Conservation (phyloP, 2,888 invertebrate species). For the Acanthosepion esculentum region DNA sequence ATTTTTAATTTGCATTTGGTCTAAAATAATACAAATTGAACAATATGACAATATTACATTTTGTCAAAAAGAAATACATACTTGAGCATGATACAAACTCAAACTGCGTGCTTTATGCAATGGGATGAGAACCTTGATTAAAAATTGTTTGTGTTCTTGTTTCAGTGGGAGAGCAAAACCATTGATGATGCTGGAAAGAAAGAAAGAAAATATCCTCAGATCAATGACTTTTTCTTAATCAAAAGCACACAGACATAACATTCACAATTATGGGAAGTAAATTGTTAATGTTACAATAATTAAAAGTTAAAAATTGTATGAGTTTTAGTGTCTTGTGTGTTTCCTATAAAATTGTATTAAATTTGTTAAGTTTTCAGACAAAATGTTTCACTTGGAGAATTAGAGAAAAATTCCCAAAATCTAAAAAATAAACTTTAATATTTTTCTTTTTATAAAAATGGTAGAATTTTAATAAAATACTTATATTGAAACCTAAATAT, state of each 20-base stretch:
- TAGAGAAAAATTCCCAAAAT: no score
- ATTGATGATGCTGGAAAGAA: conserved; percentile 89
- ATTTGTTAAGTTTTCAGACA: no score
- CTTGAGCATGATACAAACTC: conserved; percentile 92
- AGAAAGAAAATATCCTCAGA: not conserved
- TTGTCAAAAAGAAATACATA: conserved; percentile 52
- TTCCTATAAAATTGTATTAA: no score
- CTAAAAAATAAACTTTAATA: no score
- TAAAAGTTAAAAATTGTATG: no score
- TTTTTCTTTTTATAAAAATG: no score
- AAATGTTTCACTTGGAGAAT: no score
- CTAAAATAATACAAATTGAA: not conserved
- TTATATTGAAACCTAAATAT: not conserved
- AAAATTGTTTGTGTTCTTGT: conserved; percentile 97
- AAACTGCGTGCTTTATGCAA: conserved; percentile 97
- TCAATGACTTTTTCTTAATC: no score
- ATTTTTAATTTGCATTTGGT: not conserved
- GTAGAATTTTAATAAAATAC: not conserved
- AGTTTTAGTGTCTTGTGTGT: no score
- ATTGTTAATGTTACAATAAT: no score
- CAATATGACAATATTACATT: not conserved
- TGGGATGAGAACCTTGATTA: conserved; percentile 93
- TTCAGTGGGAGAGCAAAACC: conserved; percentile 98
- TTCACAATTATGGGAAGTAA: no score
- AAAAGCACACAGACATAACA: no score